Evolutionary conservation across 2,797 vertebrate genomes (phyloP), one percentile per base, ranked within the genome.

Genomic region (Apogon talboti): DNA sequence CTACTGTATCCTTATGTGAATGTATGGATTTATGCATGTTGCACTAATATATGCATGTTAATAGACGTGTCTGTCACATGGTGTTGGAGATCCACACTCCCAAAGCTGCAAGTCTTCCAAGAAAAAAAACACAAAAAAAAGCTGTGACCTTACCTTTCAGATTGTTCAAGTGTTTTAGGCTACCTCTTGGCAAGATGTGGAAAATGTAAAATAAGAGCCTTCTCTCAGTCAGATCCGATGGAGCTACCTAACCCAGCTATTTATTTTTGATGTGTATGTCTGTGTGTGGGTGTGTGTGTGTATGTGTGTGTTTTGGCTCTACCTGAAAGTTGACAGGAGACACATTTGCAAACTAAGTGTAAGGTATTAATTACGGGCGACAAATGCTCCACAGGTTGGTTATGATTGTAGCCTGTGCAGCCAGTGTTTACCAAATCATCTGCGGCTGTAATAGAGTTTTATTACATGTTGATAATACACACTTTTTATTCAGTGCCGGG

Each of bases 101-200:
- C 45, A 15, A 46, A 54, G 67, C 77, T 69, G 67, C 44, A 61
- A 56, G 77, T 70, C 56, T 50, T 11, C 28, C 30, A 53, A 46
- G 50, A 42, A 60, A 14, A 0, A 2, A 30, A 28, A 28, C 3
- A 44, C 12, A 19, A 0, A 15, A 51, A 19, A 58, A 37, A 14
- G 6, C 74, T 64, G 45, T 48, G 76, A 77, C 50, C 64, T 41
- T 28, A 71, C 78, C 76, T 84, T 79, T 83, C 24, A 61, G 8
- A 82, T 78, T 74, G 63, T 69, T 70, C 7, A 10, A 11, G 61
- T 55, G 14, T 14, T 15, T 43, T 13, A 13, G 14, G n/a, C 11
- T 41, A n/a, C 41, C 41, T n/a, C 8, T 14, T 43, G 41, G 3
- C 13, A 7, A 14, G 14, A 33, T 72, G 64, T 19, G 67, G 71